Evolutionary conservation across 1,140 invertebrate species (phyloP), one percentile per base, ranked within the genome.

Genomic region (Aphaenogaster floridana): DNA sequence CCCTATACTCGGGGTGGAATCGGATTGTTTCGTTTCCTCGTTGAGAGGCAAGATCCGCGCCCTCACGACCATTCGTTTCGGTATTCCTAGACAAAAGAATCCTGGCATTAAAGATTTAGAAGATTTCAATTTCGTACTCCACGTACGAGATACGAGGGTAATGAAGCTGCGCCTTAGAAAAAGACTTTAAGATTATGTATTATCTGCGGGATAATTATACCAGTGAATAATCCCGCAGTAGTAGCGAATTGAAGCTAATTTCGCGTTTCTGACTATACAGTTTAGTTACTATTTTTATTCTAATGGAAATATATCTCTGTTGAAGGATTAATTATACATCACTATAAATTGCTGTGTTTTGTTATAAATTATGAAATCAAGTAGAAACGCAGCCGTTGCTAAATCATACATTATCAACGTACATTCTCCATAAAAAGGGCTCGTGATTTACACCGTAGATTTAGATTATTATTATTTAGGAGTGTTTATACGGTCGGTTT

Each of bases 31-130:
- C 28, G 15, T 36, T 42, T 78, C 36, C n/a, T 34, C 39, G 48
- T 34, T 54, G 68, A 72, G 28, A 34, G 13, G 48, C 28, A 39
- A 50, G 48, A 69, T 28, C 54, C 54, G 3, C 3, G 36, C 15
- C 15, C 21, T 17, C 17, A n/a, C 48, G 80, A 61, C 52, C 54
- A 48, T 61, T 39, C 48, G 42, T 13, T 59, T 74, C n/a, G 28
- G 42, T 74, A 36, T 59, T 36, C 15, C 21, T 17, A 34, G 39
- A 36, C 45, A 69, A 80, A 17, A 42, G 39, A 83, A 72, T 72
- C 15, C 52, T 13, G 68, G 39, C 28, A 13, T 74, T 48, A 83
- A 61, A 57, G 34, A 83, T 74, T 59, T 59, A 59, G 8, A 83
- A 74, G 68, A 72, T 11, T 39, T 64, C 36, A 59, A 17, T 54